Conservation (phyloP, 2,797 vertebrate genomes). For the Echiichthys vipera region DNA sequence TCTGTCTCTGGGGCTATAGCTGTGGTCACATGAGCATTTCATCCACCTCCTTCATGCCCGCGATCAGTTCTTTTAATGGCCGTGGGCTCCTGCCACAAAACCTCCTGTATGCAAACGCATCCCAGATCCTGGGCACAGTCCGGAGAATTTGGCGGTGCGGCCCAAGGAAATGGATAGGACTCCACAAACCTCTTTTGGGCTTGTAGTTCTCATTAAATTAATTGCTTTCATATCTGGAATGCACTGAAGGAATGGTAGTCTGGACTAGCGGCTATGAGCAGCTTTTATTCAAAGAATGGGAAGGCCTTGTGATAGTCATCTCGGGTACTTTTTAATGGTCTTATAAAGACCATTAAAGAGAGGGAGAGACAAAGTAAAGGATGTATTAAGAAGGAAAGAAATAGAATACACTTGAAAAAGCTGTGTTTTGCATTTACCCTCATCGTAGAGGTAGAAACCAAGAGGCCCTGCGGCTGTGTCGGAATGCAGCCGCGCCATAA, state of each 20-base stretch:
- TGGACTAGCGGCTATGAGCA: slow-evolving; percentile 46
- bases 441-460: slow-evolving; percentile 46
- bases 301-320: slow-evolving; percentile 57
- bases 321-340: slow-evolving; percentile 51
- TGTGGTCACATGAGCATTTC: slow-evolving; percentile 66
- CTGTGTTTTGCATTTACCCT: slow-evolving; percentile 38
- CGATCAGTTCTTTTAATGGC: slow-evolving; percentile 51
- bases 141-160: slow-evolving; percentile 31
- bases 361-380: slow-evolving; percentile 29
- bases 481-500: slow-evolving; percentile 45
- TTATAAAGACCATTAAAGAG: slow-evolving; percentile 63
- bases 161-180: slow-evolving; percentile 60
- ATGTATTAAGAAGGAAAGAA: slow-evolving; percentile 50
- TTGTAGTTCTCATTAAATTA: slow-evolving; percentile 75
- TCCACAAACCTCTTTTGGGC: slow-evolving; percentile 57
- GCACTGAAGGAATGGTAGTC: slow-evolving; percentile 53
- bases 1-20: slow-evolving; percentile 63
- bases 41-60: slow-evolving; percentile 56
- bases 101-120: slow-evolving; percentile 67
- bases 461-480: slow-evolving; percentile 38
- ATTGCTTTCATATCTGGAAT: slow-evolving; percentile 78
- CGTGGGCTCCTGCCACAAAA: slow-evolving; percentile 62
- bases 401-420: slow-evolving; percentile 52
- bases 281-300: slow-evolving; percentile 62
- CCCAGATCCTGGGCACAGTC: slow-evolving; percentile 60